phyloP scores from a whole-genome alignment of 2,797 vertebrate genomes.

The Morelia viridis region DNA sequence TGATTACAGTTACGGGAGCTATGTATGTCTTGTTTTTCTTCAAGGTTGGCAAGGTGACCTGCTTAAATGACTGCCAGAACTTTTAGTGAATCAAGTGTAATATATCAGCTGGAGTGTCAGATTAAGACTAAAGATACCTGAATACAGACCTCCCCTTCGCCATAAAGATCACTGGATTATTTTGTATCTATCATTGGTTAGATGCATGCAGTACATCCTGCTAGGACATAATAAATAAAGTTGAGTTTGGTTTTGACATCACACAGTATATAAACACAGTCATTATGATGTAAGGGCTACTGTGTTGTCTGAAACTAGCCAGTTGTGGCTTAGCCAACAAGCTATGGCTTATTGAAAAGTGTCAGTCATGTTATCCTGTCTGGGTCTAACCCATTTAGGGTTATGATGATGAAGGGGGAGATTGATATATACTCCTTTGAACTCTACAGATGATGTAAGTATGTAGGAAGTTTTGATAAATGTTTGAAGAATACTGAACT shows the following conservation, averaged over 20 bases:
- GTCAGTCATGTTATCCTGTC: not conserved
- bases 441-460: not conserved
- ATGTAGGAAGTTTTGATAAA: not conserved
- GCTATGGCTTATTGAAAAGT: not conserved
- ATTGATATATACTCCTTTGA: not conserved
- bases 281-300: not conserved
- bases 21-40: not conserved
- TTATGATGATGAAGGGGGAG: not conserved
- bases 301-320: not conserved
- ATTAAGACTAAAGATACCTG: not conserved
- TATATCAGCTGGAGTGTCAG: not conserved
- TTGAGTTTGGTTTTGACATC: not conserved
- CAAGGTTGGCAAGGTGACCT: not conserved
- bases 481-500: not conserved
- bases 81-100: not conserved
- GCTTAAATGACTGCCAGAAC: not conserved
- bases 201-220: not conserved
- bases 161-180: not conserved
- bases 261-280: not conserved
- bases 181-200: not conserved
- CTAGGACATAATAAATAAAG: not conserved
- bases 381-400: not conserved
- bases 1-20: slow-evolving; percentile 40
- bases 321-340: not conserved
- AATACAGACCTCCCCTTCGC: not conserved